Percentiles rank a stretch among this genome's conserved stretches.
phyloP scores from a whole-genome alignment of 2,888 invertebrate genomes.

The Meiosimyza platycephala region DNA sequence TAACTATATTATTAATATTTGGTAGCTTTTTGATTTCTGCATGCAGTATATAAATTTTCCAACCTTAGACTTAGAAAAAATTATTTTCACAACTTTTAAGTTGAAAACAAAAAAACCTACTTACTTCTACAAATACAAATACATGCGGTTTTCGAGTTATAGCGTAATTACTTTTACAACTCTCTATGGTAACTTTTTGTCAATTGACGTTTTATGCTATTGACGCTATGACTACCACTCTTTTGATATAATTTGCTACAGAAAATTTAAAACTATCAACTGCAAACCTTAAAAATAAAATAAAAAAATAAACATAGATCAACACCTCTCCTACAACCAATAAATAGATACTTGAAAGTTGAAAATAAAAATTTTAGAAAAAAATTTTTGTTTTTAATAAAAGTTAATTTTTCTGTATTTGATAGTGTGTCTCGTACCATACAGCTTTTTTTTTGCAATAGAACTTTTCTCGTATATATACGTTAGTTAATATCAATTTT shows the following conservation, averaged over 20 bases:
- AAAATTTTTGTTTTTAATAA: slow-evolving; percentile 9
- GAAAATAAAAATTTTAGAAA: background rate
- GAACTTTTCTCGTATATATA: slow-evolving; percentile 47
- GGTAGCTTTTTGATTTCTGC: slow-evolving; percentile 38
- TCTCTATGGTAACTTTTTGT: background rate
- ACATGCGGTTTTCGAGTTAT: too few relatives aligned
- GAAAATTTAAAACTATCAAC: slow-evolving; percentile 42
- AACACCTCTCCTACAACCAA: slow-evolving; percentile 67
- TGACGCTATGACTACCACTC: slow-evolving; percentile 1
- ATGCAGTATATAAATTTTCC: slow-evolving; percentile 36
- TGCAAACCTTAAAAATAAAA: slow-evolving; percentile 34
- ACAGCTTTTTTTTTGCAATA: slow-evolving; percentile 39
- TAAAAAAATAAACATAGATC: slow-evolving; percentile 64
- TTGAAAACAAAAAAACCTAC: too few relatives aligned
- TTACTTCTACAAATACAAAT: too few relatives aligned
- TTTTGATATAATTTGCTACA: slow-evolving; percentile 39
- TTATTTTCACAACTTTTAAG: background rate
- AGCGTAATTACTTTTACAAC: background rate
- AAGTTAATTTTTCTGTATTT: background rate
- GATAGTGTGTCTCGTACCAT: background rate
- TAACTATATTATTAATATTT: slow-evolving; percentile 37
- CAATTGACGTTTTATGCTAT: background rate
- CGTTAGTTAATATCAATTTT: slow-evolving; percentile 32
- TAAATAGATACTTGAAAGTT: slow-evolving; percentile 6
- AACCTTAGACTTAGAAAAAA: background rate